Percentiles rank a stretch among this genome's conserved stretches.
Evolutionary conservation across 2,797 vertebrate genomes (phyloP).

Genomic region (Valencia hispanica): DNA sequence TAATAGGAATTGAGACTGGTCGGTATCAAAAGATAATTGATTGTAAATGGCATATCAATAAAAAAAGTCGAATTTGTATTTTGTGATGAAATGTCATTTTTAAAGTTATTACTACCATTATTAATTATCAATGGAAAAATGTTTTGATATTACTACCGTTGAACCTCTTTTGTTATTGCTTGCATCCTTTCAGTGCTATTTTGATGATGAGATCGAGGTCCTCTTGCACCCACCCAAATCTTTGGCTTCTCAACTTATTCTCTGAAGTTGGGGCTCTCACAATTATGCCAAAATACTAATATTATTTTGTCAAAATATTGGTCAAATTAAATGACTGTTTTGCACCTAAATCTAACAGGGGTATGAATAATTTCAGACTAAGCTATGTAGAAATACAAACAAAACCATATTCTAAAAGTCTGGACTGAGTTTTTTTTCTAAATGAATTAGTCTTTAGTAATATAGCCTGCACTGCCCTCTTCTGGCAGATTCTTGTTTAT

Average conservation of each 20-base stretch:
- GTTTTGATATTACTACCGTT: neutral
- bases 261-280: neutral
- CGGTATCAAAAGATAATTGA: neutral
- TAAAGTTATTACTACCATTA: neutral
- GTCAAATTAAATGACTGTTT: neutral
- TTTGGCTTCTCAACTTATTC: neutral
- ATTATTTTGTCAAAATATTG: neutral
- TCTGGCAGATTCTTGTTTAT: neutral
- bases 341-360: neutral
- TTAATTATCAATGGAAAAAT: neutral
- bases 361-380: neutral
- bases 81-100: neutral
- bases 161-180: neutral
- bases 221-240: neutral
- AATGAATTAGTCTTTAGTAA: neutral
- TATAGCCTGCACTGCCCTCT: neutral
- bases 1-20: too few species aligned
- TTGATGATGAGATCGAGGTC: neutral
- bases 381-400: neutral
- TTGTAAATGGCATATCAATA: neutral
- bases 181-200: neutral
- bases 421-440: neutral
- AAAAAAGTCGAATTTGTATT: neutral
- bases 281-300: neutral
- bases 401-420: too few species aligned